Base-by-base conservation (phyloP, 2,888 invertebrate species). In the Galerucella pusilla region DNA sequence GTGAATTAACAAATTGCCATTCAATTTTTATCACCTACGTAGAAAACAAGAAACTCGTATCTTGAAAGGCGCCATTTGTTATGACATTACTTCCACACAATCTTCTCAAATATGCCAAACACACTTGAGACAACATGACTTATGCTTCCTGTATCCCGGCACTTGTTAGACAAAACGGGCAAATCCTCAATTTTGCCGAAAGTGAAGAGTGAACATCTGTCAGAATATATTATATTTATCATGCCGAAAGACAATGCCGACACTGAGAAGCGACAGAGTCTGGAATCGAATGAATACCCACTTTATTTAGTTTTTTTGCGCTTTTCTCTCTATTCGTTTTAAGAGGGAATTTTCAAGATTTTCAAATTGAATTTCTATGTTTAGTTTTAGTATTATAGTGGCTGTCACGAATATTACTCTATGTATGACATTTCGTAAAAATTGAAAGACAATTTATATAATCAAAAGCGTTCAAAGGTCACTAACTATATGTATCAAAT, bases 81-180 rank as follows among this genome's bases (percentile, higher is more conserved):
- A 70, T 70, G 70, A 70, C 64, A 70, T 64, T 70, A 64, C 70
- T 25, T 60, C 60, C 28, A 60, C 49, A 46, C 60, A 20, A 59
- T 46, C 69, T 54, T 64, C 70, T 64, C 70, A 14, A 71, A 75
- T 68, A 68, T 72, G 75, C 68, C 75, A 72, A 75, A 75, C 75
- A 69, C 68, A 75, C 75, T 72, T 65, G 68, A 72, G 72, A 69
- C 66, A 72, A 69, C 68, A 60, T 75, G 75, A 75, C 72, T 69
- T 75, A 69, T 69, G 69, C 69, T 72, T 75, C 72, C 75, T 75
- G 69, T 63, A 68, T 68, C 69, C 46, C 46, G 66, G 65, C 66
- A 65, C 69, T 66, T 69, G 35, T 68, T 75, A 69, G 66, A 61
- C 68, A 60, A 72, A 69, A 45, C 68, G 69, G 25, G 65, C 11